Conservation (phyloP, 2,888 invertebrate species). For the Callosobruchus maculatus region DNA sequence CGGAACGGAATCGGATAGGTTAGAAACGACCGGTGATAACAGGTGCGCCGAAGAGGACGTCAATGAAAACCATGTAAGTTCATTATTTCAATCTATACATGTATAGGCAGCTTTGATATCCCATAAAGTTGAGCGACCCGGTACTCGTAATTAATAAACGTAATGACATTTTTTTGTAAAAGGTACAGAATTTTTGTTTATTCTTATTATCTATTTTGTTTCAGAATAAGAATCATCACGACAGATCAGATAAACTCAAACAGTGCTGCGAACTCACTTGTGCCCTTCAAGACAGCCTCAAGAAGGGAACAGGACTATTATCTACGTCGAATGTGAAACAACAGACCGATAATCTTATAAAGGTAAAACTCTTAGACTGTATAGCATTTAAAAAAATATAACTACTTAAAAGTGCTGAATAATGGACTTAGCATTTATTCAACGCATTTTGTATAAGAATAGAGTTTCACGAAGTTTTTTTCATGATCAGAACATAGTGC, state of each 20-base stretch:
- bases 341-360: conserved; percentile 20
- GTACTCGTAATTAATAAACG: too few species aligned
- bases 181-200: too few species aligned
- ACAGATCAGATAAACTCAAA: conserved; percentile 35
- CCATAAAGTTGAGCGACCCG: too few species aligned
- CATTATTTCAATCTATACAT: too few species aligned
- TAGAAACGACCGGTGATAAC: background rate
- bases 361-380: background rate
- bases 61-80: conserved; percentile 7
- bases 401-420: too few species aligned
- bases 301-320: conserved; percentile 32
- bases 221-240: conserved; percentile 35
- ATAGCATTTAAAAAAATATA: background rate
- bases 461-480: too few species aligned
- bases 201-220: background rate
- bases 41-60: conserved; percentile 9
- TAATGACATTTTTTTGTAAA: too few species aligned
- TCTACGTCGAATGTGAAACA: conserved; percentile 16
- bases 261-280: conserved; percentile 45
- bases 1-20: conserved; percentile 9
- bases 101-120: too few species aligned
- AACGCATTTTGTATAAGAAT: too few species aligned
- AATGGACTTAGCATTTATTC: too few species aligned
- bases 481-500: too few species aligned
- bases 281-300: conserved; percentile 40